phyloP scores from a whole-genome alignment of 2,797 vertebrate genomes.

The Zonotrichia albicollis region DNA sequence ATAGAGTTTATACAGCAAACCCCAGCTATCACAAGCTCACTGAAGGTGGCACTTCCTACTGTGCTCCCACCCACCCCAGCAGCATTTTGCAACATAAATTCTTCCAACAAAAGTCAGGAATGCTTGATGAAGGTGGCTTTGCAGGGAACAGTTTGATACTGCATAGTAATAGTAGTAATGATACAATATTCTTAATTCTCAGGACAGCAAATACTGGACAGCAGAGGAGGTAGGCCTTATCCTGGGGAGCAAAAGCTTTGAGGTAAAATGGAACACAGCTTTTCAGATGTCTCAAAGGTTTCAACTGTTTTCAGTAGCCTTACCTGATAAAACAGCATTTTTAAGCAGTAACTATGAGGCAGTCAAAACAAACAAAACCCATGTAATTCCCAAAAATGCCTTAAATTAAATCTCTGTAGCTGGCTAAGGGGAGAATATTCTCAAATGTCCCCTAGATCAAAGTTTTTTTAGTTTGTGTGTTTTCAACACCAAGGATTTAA shows the following conservation, averaged over 20 bases:
- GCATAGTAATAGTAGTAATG: not conserved
- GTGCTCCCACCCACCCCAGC: not conserved
- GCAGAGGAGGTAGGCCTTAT: not conserved
- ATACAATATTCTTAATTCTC: not conserved
- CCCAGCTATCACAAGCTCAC: not conserved
- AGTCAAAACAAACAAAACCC: not conserved
- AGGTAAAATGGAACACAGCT: not conserved
- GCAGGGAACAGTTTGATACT: not conserved
- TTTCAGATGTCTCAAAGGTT: not conserved
- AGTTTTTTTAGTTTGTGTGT: not conserved
- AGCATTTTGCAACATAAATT: not conserved
- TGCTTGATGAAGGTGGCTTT: not conserved
- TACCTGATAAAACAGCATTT: not conserved
- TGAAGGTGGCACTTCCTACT: not conserved
- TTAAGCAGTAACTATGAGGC: not conserved
- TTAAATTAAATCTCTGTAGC: not conserved
- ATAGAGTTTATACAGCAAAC: not conserved
- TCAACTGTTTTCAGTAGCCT: not conserved
- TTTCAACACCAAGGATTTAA: not conserved
- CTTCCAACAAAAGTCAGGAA: not conserved
- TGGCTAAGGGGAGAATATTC: not conserved
- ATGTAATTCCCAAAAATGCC: not conserved
- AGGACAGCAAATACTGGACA: not conserved
- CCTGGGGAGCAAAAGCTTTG: not conserved
- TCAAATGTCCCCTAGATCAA: not conserved